Evolutionary conservation across 53 echinoderm and acorn worm species (phyloP).

Genomic region (Arbacia lixula): DNA sequence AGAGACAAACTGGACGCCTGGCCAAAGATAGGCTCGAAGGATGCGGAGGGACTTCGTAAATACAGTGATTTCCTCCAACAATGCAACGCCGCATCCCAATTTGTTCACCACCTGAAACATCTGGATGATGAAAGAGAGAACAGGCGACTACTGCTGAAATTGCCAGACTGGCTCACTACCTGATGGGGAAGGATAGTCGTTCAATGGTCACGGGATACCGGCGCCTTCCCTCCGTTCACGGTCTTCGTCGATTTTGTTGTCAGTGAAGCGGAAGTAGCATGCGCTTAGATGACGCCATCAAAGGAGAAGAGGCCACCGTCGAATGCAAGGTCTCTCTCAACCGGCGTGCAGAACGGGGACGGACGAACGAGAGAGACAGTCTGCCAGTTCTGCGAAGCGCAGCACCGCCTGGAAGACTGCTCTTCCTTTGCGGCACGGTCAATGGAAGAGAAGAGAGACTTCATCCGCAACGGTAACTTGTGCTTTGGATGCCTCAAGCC

Average conservation of each 20-base stretch:
- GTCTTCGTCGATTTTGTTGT: slow-evolving; percentile 3
- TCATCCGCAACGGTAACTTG: slow-evolving; percentile 28
- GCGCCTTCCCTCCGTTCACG: slow-evolving; percentile 24
- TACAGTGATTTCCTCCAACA: slow-evolving; percentile 31
- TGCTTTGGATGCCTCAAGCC: slow-evolving; percentile 57
- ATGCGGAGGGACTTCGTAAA: slow-evolving; percentile 14
- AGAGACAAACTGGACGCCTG: slow-evolving; percentile 31
- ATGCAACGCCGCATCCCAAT: slow-evolving; percentile 24
- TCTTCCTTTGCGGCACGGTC: background rate
- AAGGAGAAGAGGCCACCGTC: background rate
- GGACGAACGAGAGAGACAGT: background rate
- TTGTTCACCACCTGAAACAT: slow-evolving; percentile 22
- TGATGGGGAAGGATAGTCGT: slow-evolving; percentile 16
- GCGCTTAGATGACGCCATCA: background rate
- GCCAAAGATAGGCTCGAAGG: slow-evolving; percentile 44
- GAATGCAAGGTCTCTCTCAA: background rate
- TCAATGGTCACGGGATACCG: slow-evolving; percentile 9
- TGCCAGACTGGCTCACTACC: slow-evolving; percentile 19
- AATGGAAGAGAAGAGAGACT: slow-evolving; percentile 25
- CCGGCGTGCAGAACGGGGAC: background rate
- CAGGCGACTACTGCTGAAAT: background rate
- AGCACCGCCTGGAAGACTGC: slow-evolving; percentile 55
- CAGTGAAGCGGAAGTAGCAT: background rate
- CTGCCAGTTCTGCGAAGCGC: slow-evolving; percentile 17
- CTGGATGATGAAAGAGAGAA: slow-evolving; percentile 39